phyloP scores from a whole-genome alignment of 2,113 vertebrate species.

The Vicugna pacos region DNA sequence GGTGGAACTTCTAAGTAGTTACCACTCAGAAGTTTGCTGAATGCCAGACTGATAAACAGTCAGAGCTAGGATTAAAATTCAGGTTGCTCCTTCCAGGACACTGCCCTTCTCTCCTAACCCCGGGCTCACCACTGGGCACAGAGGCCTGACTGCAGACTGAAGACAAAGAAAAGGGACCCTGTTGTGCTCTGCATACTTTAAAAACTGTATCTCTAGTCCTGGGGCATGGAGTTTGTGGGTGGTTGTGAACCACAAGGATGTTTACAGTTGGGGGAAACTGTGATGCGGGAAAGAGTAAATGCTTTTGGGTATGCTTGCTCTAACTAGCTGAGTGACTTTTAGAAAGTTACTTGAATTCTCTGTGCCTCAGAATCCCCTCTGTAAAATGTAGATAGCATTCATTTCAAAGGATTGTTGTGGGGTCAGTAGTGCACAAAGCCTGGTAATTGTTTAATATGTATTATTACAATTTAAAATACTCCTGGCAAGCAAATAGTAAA shows the following conservation, averaged over 20 bases:
- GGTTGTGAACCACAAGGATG: neutral
- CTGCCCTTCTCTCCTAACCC: neutral
- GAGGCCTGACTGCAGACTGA: neutral
- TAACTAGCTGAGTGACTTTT: neutral
- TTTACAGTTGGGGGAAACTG: neutral
- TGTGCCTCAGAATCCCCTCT: neutral
- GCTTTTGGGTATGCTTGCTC: neutral
- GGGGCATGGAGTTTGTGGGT: neutral
- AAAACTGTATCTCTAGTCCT: neutral
- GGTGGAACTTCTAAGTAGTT: neutral
- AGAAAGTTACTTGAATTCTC: neutral
- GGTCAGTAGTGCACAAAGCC: neutral
- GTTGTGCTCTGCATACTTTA: neutral
- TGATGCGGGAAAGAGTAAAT: neutral
- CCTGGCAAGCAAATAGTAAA: neutral
- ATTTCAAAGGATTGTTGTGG: neutral
- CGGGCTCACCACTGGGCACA: neutral
- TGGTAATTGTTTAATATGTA: neutral
- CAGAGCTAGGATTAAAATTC: neutral
- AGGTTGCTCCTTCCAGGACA: neutral
- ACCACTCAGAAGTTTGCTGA: neutral
- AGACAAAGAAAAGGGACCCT: neutral
- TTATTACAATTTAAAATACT: neutral
- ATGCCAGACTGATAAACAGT: neutral
- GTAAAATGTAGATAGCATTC: neutral